Evolutionary conservation across 2,113 vertebrate genomes (phyloP), one percentile per base, ranked within the genome.

Genomic region (Chascanopsetta lugubris): DNA sequence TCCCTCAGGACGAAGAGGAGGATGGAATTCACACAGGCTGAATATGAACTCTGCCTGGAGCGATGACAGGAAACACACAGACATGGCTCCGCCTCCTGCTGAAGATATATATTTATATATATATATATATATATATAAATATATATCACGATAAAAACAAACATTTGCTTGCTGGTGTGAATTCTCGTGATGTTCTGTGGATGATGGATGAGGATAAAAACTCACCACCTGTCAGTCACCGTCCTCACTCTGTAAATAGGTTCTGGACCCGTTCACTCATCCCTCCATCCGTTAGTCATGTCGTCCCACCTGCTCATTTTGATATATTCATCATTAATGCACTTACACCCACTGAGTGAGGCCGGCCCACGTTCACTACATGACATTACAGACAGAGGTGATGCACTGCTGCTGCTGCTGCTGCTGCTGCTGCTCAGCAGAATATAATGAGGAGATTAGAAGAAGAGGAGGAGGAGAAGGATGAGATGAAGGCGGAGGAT

Each of bases 261-360:
- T 77, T 21, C 81, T 73, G 75, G n/a, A n/a, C 69, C 73, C 84
- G 51, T 40, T 79, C 65, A 74, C 63, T 61, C 29, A 65, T 75
- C 61, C 70, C 74, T 81, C n/a, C 69, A 64, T 68, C 59, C 61
- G 62, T 27, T 85, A 73, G 69, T 84, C 75, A 69, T 75, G 70
- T 75, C 80, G 84, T 76, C 61, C 69, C 69, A 32, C 77, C 81
- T 83, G 77, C 82, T 84, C 75, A n/a, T 82, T 71, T 82, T 71
- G 65, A 77, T 85, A 46, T 72, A 64, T 82, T 75, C 72, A 85
- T 83, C 71, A 72, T 77, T 73, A 77, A 75, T 80, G 54, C 51
- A 77, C 74, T 13, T 68, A 71, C 69, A 69, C 62, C 51, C 69
- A 48, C 65, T 76, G 50, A 72, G 67, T 42, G 24, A 71, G 77